Evolutionary conservation across 2,113 vertebrate genomes (phyloP).

Genomic region (Python bivittatus): DNA sequence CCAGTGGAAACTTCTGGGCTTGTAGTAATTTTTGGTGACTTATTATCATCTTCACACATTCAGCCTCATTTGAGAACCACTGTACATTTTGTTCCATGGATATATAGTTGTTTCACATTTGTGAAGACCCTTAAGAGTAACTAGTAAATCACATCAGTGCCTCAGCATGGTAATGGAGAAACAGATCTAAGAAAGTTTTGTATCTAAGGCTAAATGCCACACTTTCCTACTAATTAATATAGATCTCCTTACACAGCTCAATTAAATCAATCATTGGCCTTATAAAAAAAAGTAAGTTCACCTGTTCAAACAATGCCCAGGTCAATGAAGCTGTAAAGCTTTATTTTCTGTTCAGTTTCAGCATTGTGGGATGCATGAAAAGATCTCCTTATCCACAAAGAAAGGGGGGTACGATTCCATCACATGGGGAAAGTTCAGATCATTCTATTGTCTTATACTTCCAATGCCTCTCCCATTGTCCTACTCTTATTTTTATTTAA

Average conservation of each 20-base stretch:
- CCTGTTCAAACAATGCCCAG: background rate
- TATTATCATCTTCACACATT: background rate
- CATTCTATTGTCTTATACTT: background rate
- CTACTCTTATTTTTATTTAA: background rate
- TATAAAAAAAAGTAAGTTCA: background rate
- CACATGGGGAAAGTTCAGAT: background rate
- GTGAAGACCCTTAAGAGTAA: background rate
- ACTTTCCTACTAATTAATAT: background rate
- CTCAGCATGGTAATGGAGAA: background rate
- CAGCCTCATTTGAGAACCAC: background rate
- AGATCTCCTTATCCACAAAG: background rate
- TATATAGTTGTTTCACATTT: background rate
- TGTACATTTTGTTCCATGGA: background rate
- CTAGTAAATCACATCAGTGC: background rate
- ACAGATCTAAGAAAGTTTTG: background rate
- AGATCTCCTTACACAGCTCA: background rate
- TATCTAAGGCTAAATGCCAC: background rate
- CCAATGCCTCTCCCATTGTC: background rate
- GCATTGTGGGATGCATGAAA: background rate
- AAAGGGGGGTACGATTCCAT: background rate
- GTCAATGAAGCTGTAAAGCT: background rate
- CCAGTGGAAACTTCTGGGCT: background rate
- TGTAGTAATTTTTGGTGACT: background rate
- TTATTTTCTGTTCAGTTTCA: background rate
- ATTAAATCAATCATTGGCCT: background rate